Conservation (phyloP, 1,140 invertebrate genomes). For the Pseudomyrmex gracilis region DNA sequence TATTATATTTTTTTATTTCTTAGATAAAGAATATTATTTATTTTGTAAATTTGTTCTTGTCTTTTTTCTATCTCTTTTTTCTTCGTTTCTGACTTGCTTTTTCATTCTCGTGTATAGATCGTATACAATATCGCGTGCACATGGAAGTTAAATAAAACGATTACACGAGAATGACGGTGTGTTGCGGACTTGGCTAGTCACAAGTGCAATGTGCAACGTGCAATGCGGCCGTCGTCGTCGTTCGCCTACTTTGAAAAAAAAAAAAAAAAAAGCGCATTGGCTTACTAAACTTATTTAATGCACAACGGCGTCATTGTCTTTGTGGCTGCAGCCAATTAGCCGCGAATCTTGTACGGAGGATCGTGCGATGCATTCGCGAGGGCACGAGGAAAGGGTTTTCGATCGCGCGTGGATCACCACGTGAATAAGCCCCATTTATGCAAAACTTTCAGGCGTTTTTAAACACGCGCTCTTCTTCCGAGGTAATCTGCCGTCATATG, state of each 20-base stretch:
- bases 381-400: constrained; percentile 42
- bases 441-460: constrained; percentile 53
- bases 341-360: constrained; percentile 75
- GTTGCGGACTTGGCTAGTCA: neutral
- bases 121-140: neutral
- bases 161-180: neutral
- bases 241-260: constrained; percentile 69
- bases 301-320: constrained; percentile 78
- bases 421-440: constrained; percentile 80
- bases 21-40: too few relatives aligned
- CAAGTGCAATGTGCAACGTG: neutral
- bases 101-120: neutral
- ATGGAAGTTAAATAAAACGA: constrained; percentile 11
- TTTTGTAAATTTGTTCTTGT: too few relatives aligned
- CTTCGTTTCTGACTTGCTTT: too few relatives aligned
- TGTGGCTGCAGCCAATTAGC: constrained; percentile 80
- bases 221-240: constrained; percentile 43
- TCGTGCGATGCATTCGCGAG: constrained; percentile 58
- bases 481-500: constrained; percentile 48
- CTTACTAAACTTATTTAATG: constrained; percentile 72
- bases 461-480: constrained; percentile 20
- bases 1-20: too few relatives aligned
- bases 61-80: neutral
- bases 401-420: constrained; percentile 54
- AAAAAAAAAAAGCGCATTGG: constrained; percentile 53